Conservation (phyloP, 2,888 invertebrate species). For the Heteromurus nitidus region DNA sequence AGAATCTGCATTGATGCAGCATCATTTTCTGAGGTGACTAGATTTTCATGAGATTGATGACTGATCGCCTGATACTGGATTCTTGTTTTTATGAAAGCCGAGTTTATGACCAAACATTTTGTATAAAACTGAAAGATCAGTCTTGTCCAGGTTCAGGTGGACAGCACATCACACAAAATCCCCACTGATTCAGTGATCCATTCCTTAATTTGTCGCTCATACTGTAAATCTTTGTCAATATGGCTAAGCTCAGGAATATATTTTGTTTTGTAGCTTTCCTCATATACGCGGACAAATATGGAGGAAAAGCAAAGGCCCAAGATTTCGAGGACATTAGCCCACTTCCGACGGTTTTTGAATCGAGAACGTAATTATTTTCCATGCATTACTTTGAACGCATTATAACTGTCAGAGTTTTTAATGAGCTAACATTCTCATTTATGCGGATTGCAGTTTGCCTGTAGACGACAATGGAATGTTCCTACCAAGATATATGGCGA, state of each 20-base stretch:
- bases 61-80: too few relatives aligned
- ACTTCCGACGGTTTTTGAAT: constrained; percentile 62
- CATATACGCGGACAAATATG: neutral
- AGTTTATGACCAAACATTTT: too few relatives aligned
- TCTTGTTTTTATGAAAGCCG: too few relatives aligned
- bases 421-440: too few relatives aligned
- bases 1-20: too few relatives aligned
- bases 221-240: neutral
- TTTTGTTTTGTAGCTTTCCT: neutral
- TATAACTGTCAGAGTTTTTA: too few relatives aligned
- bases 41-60: too few relatives aligned
- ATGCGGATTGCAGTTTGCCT: constrained; percentile 65
- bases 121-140: neutral
- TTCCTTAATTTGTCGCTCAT: neutral
- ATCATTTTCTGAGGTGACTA: too few relatives aligned
- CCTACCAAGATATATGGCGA: constrained; percentile 68
- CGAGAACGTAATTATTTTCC: constrained; percentile 53
- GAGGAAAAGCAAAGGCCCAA: neutral
- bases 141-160: neutral
- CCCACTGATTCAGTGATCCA: neutral
- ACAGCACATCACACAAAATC: neutral
- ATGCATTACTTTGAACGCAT: neutral
- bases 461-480: constrained; percentile 63
- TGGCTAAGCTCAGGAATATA: neutral
- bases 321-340: constrained; percentile 65